phyloP scores from a whole-genome alignment of 2,797 vertebrate species.

The Zenarchopterus dispar region DNA sequence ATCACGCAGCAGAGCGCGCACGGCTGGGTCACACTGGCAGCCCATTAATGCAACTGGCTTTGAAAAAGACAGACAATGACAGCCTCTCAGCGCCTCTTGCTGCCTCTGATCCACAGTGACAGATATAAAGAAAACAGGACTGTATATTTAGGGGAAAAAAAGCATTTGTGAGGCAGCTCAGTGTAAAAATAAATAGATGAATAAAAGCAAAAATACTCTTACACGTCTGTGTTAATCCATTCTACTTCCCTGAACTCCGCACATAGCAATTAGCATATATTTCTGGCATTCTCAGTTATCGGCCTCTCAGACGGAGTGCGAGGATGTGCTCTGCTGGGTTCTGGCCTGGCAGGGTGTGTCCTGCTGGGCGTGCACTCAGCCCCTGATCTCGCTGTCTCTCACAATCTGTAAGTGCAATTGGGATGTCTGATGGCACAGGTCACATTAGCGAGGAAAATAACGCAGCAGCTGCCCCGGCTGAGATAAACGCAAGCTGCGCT shows the following conservation, averaged over 20 bases:
- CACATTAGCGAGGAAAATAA: not conserved
- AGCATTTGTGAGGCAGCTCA: slow-evolving; percentile 13
- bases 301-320: slow-evolving; percentile 44
- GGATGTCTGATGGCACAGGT: not conserved
- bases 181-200: not conserved
- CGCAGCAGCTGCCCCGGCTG: not conserved
- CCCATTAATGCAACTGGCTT: slow-evolving; percentile 62
- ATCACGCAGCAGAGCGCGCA: slow-evolving; percentile 65
- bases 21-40: slow-evolving; percentile 56
- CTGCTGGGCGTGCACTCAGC: slow-evolving; percentile 25
- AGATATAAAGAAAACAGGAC: slow-evolving; percentile 30
- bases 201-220: not conserved
- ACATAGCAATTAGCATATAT: slow-evolving; percentile 48
- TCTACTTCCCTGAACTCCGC: slow-evolving; percentile 34
- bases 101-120: slow-evolving; percentile 52
- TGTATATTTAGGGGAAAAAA: slow-evolving; percentile 42
- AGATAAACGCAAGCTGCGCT: not conserved
- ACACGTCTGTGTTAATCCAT: slow-evolving; percentile 44
- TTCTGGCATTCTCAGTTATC: slow-evolving; percentile 29
- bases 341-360: slow-evolving; percentile 39
- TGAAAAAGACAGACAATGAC: slow-evolving; percentile 66
- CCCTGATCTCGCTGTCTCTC: slow-evolving; percentile 20
- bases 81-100: slow-evolving; percentile 46
- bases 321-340: slow-evolving; percentile 27
- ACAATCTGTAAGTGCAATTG: slow-evolving; percentile 27